phyloP scores from a whole-genome alignment of 2,888 invertebrate species.

The Aspidiotus destructor region DNA sequence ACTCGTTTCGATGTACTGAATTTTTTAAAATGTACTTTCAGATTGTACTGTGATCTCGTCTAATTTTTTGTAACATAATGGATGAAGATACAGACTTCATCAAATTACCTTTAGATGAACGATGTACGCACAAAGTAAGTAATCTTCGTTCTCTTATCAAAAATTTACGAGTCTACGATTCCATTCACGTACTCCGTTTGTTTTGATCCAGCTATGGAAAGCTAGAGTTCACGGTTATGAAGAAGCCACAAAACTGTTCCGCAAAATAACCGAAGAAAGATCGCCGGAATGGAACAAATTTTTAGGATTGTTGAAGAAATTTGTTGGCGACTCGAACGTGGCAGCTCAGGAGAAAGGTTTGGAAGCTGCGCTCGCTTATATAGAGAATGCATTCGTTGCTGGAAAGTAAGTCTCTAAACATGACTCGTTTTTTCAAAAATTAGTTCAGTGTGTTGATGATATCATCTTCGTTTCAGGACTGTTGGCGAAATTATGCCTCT shows the following conservation, averaged over 20 bases:
- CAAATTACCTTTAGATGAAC: conserved; percentile 78
- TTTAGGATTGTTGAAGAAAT: conserved; percentile 81
- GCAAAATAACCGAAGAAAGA: conserved; percentile 82
- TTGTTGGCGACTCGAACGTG: conserved; percentile 88
- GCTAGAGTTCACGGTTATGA: conserved; percentile 90
- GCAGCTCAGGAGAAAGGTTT: conserved; percentile 91
- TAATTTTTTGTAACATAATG: conserved; percentile 20
- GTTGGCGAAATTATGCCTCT: conserved; percentile 81
- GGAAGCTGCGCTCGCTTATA: conserved; percentile 80
- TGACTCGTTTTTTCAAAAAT: neutral
- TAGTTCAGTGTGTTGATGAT: neutral
- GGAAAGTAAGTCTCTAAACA: conserved; percentile 42
- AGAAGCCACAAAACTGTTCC: conserved; percentile 80
- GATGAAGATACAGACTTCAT: conserved; percentile 80
- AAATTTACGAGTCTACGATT: neutral
- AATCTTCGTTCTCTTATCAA: no score
- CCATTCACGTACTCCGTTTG: conserved; percentile 4
- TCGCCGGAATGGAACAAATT: conserved; percentile 89
- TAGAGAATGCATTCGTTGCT: conserved; percentile 80
- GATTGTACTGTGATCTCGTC: conserved; percentile 5
- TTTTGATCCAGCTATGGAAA: conserved; percentile 66
- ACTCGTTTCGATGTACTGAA: neutral
- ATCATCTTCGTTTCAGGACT: conserved; percentile 47
- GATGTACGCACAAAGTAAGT: conserved; percentile 75
- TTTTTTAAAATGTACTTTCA: neutral